phyloP scores from a whole-genome alignment of 2,797 vertebrate genomes.

The Leptoclinus maculatus region DNA sequence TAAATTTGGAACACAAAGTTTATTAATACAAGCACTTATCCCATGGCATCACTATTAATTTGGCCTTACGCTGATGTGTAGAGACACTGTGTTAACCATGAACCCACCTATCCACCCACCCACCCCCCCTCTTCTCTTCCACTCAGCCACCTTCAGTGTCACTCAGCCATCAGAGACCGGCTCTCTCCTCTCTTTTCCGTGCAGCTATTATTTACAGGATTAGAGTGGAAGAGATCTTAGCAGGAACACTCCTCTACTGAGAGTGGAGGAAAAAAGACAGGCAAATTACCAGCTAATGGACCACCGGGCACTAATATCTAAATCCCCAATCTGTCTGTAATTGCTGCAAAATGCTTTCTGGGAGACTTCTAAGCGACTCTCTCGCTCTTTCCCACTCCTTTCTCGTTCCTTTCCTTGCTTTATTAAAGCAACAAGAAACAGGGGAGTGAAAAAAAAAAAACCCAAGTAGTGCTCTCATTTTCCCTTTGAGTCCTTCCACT shows the following conservation, averaged over 20 bases:
- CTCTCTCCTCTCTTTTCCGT: constrained; percentile 47
- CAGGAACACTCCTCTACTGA: constrained; percentile 83
- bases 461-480: constrained; percentile 57
- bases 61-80: background rate
- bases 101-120: constrained; percentile 9
- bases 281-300: constrained; percentile 92
- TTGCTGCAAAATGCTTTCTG: constrained; percentile 85
- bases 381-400: constrained; percentile 1
- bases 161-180: constrained; percentile 54
- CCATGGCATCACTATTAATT: background rate
- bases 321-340: constrained; percentile 86
- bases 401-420: constrained; percentile 65
- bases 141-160: constrained; percentile 53
- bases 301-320: constrained; percentile 87
- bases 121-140: constrained; percentile 1
- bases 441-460: constrained; percentile 36
- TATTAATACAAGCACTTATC: constrained; percentile 7
- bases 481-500: constrained; percentile 70
- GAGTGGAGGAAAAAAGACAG: constrained; percentile 83
- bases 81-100: background rate
- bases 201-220: constrained; percentile 95
- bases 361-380: constrained; percentile 74
- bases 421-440: constrained; percentile 81
- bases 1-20: background rate
- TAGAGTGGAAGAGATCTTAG: constrained; percentile 89